These are phyloP conservation scores for Amazonetta brasiliensis DNA, from an alignment of 2,797 vertebrate genomes.

Conservation along the genomic window DNA sequence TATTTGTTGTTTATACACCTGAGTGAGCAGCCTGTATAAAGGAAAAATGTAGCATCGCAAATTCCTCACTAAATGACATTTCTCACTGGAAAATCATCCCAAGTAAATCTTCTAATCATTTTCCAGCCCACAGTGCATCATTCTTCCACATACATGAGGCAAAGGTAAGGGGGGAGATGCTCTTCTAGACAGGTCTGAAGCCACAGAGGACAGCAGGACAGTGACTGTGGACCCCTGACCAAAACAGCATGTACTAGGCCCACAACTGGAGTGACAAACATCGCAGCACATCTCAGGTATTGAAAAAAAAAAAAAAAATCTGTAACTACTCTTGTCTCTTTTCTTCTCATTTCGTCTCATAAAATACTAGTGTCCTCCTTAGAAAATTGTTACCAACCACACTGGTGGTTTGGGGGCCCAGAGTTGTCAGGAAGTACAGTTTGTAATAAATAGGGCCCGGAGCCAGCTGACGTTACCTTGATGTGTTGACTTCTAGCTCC, in stretches of 20 bases:
- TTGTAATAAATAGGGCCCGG: background rate
- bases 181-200: background rate
- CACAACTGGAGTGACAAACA: fast-evolving
- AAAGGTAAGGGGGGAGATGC: background rate
- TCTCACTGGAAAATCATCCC: background rate
- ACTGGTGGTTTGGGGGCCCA: background rate
- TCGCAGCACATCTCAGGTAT: background rate
- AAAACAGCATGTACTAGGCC: background rate
- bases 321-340: background rate
- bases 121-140: background rate
- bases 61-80: background rate
- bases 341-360: background rate
- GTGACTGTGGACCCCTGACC: fast-evolving
- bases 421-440: background rate
- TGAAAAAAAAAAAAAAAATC: background rate
- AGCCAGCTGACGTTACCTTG: background rate
- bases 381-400: no score
- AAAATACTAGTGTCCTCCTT: background rate
- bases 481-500: constrained; percentile 52
- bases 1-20: background rate
- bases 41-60: background rate
- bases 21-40: background rate
- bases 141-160: background rate
- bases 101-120: background rate
- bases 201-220: background rate